Base-by-base conservation (phyloP, 2,888 invertebrate genomes). In the Gastrophysa polygoni region DNA sequence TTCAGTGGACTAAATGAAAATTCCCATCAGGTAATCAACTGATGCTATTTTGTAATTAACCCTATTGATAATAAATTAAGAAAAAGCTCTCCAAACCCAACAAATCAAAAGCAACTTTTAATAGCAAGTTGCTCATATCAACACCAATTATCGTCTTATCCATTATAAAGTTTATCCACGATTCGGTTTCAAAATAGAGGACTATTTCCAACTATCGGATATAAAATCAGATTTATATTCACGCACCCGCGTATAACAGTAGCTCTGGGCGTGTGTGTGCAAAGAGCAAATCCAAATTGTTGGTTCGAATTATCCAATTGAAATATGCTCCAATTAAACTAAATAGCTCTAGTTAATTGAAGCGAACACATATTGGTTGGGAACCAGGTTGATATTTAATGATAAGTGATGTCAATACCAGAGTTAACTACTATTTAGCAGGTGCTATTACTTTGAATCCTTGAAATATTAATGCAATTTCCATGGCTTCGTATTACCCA, bases 301-400 rank as follows among this genome's bases (percentile, higher is more conserved):
- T 70, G 59, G 63, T 59, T 69, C 63, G 67, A 63, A 71, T 71
- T 72, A 70, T 59, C 69, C 68, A 67, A 68, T 71, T 78, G 77
- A 80, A 76, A 76, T 78, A 78, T 70, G 70, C 68, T 66, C 71
- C 75, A 78, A 79, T 80, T 78, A 79, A 78, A 78, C 75, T 76
- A 75, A 78, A 79, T 77, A 77, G 72, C 77, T 72, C 68, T 71
- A 71, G 77, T 78, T 78, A 79, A 78, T 78, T 77, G 76, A 77
- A 77, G 77, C 72, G 75, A 74, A 77, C 78, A 74, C 78, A 76
- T 75, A 79, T 78, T 78, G 75, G 74, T 73, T 70, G 71, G 73
- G 68, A 73, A 73, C 70, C 73, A 73, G 75, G 77, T 79, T 78
- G 78, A 80, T 80, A 80, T 80, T 80, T 80, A 80, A 80, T 77